Conservation (phyloP, 2,797 vertebrate genomes). For the Catamblyrhynchus diadema region DNA sequence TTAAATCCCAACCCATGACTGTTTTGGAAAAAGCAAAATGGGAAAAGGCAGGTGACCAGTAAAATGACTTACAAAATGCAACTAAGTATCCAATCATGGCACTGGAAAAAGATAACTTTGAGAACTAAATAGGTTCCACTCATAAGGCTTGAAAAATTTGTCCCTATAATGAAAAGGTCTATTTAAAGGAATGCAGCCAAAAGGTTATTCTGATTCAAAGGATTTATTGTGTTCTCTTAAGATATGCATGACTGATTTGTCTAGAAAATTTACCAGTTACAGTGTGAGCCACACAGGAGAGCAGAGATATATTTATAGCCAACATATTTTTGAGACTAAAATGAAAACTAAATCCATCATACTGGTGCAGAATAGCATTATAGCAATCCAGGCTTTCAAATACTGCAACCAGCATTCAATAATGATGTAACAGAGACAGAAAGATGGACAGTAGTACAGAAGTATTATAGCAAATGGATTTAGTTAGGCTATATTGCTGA, state of each 20-base stretch:
- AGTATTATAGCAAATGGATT: conserved; percentile 49
- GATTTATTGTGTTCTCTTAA: conserved; percentile 65
- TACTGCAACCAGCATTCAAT: conserved; percentile 64
- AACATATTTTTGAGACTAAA: conserved; percentile 67
- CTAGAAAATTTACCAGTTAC: conserved; percentile 61
- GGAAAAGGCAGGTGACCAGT: neutral
- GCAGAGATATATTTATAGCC: conserved; percentile 68
- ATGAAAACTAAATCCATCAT: conserved; percentile 69
- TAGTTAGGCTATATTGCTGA: conserved; percentile 36
- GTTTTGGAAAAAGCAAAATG: neutral
- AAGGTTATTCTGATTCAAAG: conserved; percentile 69
- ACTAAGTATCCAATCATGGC: neutral
- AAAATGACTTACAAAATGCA: conserved; percentile 9
- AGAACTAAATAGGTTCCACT: conserved; percentile 17
- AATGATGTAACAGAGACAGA: conserved; percentile 61
- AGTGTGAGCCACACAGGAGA: conserved; percentile 65
- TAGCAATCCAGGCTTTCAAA: conserved; percentile 55
- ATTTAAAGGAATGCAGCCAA: conserved; percentile 51
- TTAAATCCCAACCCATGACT: neutral
- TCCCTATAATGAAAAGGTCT: conserved; percentile 24
- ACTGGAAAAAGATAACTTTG: conserved; percentile 30
- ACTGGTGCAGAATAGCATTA: conserved; percentile 39
- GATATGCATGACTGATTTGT: conserved; percentile 54
- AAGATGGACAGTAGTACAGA: conserved; percentile 34
- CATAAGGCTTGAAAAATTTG: neutral